Evolutionary conservation across 2,888 invertebrate species (phyloP).

Genomic region (Dryococelus australis): DNA sequence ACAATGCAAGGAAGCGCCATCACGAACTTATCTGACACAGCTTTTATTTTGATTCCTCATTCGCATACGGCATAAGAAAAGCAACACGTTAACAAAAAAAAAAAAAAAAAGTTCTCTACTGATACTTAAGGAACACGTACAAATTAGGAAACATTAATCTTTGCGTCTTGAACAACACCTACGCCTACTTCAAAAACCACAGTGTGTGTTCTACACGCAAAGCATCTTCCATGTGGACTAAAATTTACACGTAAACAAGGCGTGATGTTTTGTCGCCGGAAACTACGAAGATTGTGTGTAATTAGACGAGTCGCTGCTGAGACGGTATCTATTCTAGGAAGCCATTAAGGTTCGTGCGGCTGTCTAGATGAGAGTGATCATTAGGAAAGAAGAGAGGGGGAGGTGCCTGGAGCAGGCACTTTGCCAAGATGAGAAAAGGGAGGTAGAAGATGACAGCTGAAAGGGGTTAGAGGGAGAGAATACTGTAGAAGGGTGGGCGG

Average conservation of each 20-base stretch:
- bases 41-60: too few species aligned
- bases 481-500: neutral
- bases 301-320: neutral
- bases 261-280: neutral
- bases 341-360: slow-evolving; percentile 27
- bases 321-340: neutral
- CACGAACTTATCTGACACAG: too few species aligned
- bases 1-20: too few species aligned
- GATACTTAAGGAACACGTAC: too few species aligned
- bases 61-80: too few species aligned
- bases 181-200: too few species aligned
- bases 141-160: too few species aligned
- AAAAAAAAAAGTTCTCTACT: too few species aligned
- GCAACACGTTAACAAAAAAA: too few species aligned
- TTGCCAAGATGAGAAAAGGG: slow-evolving; percentile 38
- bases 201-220: too few species aligned
- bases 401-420: slow-evolving; percentile 35
- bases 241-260: neutral
- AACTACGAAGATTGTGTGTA: neutral
- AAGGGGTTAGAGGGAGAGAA: neutral
- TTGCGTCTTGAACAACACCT: too few species aligned
- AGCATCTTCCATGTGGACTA: too few species aligned
- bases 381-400: slow-evolving; percentile 29
- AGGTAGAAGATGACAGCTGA: neutral
- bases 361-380: slow-evolving; percentile 35